Percentiles rank a stretch among this genome's conserved stretches.
Evolutionary conservation across 1,140 invertebrate species (phyloP).

Genomic region (Ganaspis sp.): DNA sequence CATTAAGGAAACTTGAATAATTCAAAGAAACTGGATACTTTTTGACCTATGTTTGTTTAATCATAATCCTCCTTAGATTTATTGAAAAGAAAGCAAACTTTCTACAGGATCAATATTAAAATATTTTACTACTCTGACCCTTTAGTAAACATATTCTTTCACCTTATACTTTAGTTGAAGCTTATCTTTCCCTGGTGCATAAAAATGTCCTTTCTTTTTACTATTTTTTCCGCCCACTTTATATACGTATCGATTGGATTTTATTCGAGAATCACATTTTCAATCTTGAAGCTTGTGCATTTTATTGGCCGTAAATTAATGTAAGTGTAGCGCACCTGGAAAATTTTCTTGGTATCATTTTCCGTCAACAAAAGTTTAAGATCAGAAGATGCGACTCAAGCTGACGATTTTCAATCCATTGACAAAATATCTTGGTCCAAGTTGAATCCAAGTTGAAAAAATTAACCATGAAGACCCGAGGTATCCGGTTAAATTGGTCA

Average conservation of each 20-base stretch:
- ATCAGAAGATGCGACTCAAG: not conserved
- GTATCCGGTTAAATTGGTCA: conserved; percentile 76
- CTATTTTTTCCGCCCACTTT: not conserved
- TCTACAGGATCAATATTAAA: not conserved
- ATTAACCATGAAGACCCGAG: conserved; percentile 25
- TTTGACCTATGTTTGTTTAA: not conserved
- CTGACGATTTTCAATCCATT: not conserved
- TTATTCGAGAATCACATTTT: not conserved
- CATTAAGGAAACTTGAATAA: not conserved
- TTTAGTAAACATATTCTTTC: conserved; percentile 1
- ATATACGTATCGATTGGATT: not conserved
- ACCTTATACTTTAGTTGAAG: not conserved
- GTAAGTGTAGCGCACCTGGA: not conserved
- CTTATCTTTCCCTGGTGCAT: not conserved
- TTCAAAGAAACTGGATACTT: not conserved
- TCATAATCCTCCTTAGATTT: not conserved
- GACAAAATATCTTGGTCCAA: not conserved
- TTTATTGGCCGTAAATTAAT: not conserved
- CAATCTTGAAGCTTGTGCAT: not conserved
- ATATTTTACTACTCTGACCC: not conserved
- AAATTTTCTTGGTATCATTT: conserved; percentile 2
- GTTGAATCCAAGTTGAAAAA: conserved; percentile 21
- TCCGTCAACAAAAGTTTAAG: not conserved
- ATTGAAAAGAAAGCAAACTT: not conserved
- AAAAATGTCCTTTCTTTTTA: not conserved